Conservation (phyloP, 2,113 vertebrate species). For the Oryzias javanicus region DNA sequence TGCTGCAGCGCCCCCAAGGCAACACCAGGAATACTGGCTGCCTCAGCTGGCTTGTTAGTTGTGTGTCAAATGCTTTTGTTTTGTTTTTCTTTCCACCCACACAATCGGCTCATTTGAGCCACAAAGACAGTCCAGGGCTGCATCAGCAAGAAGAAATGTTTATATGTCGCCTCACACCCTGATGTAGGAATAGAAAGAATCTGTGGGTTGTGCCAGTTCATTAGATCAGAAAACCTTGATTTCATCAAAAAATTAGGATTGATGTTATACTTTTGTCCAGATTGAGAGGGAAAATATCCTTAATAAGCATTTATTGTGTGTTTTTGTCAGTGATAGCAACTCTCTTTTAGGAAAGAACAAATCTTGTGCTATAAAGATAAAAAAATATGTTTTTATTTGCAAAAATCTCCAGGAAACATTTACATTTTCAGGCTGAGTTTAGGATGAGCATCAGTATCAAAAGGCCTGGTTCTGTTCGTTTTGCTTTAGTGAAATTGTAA, state of each 20-base stretch:
- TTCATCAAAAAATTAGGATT: too few relatives aligned
- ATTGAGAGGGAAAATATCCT: too few relatives aligned
- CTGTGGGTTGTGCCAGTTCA: neutral
- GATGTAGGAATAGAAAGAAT: neutral
- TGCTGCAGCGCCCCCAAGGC: conserved; percentile 34
- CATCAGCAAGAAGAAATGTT: neutral
- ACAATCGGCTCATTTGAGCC: conserved; percentile 8
- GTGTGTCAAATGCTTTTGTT: conserved; percentile 28
- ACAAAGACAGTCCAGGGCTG: conserved; percentile 16
- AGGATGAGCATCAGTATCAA: too few relatives aligned
- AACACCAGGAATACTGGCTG: conserved; percentile 42
- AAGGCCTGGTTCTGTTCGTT: too few relatives aligned
- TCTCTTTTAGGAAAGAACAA: too few relatives aligned
- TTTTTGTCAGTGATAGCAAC: too few relatives aligned
- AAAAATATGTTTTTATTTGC: too few relatives aligned
- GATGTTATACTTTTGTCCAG: too few relatives aligned
- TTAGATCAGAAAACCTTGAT: neutral
- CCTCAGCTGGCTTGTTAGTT: conserved; percentile 51
- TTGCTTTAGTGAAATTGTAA: neutral
- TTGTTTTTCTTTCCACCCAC: neutral
- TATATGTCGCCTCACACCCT: neutral
- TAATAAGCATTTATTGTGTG: too few relatives aligned
- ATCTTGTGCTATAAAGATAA: too few relatives aligned
- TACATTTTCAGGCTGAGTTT: too few relatives aligned
- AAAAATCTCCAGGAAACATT: too few relatives aligned